These are phyloP conservation scores for Rhinella marina DNA, from an alignment of 2,797 vertebrate species.

Conservation along the genomic window DNA sequence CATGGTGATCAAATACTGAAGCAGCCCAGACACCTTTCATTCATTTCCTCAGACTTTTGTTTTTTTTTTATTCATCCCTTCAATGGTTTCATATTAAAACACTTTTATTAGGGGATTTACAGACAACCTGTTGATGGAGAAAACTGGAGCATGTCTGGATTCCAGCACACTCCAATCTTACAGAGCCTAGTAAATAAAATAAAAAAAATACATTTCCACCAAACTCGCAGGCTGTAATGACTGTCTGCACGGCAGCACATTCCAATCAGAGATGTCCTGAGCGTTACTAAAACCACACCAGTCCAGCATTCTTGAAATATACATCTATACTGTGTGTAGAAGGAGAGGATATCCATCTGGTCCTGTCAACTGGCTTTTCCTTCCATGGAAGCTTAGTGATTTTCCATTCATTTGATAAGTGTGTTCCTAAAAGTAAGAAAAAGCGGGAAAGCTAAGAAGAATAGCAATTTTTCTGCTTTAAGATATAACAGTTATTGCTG, in stretches of 20 bases:
- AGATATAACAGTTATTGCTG: no score
- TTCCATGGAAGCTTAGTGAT: background rate
- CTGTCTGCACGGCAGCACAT: background rate
- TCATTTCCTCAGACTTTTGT: no score
- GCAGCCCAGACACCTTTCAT: no score
- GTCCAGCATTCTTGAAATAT: background rate
- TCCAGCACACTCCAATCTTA: slow-evolving; percentile 12
- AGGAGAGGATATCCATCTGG: background rate
- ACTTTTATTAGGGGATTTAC: slow-evolving; percentile 20
- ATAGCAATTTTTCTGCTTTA: background rate
- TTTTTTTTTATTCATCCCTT: no score
- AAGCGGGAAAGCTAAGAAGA: background rate
- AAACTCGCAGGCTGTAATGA: background rate
- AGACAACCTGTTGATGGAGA: background rate
- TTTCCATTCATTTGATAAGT: slow-evolving; percentile 27
- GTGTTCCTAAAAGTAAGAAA: slow-evolving; percentile 24
- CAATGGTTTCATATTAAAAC: background rate
- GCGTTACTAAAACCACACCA: background rate
- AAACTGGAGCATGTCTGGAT: slow-evolving; percentile 25
- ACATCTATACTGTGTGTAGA: background rate
- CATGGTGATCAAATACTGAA: no score
- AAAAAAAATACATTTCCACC: slow-evolving; percentile 5
- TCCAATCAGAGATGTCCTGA: background rate
- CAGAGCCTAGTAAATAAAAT: slow-evolving; percentile 5
- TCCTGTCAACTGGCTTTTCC: background rate